phyloP scores from a whole-genome alignment of 2,797 vertebrate genomes.

The Pagetopsis macropterus region DNA sequence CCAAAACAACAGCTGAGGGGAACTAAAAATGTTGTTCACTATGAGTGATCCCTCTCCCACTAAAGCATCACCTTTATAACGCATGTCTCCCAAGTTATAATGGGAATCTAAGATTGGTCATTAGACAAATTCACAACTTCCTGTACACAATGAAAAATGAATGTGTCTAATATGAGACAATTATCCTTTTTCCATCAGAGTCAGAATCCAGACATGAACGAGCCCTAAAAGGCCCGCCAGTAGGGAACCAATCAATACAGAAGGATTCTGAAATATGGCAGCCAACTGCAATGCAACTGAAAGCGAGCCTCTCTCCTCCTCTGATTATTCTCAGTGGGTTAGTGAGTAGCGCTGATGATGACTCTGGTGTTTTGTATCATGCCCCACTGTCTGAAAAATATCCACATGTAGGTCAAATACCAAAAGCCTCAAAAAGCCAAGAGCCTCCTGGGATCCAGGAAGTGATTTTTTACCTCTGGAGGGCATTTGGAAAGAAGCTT shows the following conservation, averaged over 20 bases:
- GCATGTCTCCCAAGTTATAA: neutral
- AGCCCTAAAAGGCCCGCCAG: slow-evolving; percentile 37
- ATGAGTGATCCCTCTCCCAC: neutral
- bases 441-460: slow-evolving; percentile 45
- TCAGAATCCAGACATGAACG: slow-evolving; percentile 13
- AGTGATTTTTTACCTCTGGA: slow-evolving; percentile 39
- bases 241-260: slow-evolving; percentile 31
- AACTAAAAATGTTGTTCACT: too few relatives aligned
- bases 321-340: slow-evolving; percentile 42
- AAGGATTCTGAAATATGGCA: slow-evolving; percentile 43
- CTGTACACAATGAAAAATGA: slow-evolving; percentile 19
- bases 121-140: slow-evolving; percentile 6
- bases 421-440: slow-evolving; percentile 37
- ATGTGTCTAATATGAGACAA: slow-evolving; percentile 16
- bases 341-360: slow-evolving; percentile 20
- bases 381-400: slow-evolving; percentile 22
- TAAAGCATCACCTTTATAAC: neutral
- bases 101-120: neutral
- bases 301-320: slow-evolving; percentile 20
- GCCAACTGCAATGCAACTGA: slow-evolving; percentile 20
- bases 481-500: slow-evolving; percentile 56
- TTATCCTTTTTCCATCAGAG: slow-evolving; percentile 5
- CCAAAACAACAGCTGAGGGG: too few relatives aligned
- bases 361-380: slow-evolving; percentile 34
- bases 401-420: slow-evolving; percentile 33